Base-by-base conservation (phyloP, 2,113 vertebrate species). In the Aviceda subcristata region DNA sequence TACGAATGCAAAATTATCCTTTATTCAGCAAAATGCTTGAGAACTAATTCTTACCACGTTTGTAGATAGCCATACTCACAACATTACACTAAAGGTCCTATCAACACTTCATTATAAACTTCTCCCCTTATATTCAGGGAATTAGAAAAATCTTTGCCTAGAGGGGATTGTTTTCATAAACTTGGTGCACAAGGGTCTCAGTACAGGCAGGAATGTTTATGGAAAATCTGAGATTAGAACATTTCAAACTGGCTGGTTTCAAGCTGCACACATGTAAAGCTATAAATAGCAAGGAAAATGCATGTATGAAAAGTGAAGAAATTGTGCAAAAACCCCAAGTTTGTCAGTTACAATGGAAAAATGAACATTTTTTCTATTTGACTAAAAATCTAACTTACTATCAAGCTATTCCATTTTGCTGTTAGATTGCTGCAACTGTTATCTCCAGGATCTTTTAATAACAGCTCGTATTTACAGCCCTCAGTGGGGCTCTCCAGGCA, bases 211-310 rank as follows among this genome's bases (percentile, higher is more conserved):
- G 82, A 94, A 96, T 94, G 90, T 92, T 97, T 96, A 95, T 87
- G 96, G 94, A 96, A 97, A 96, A 96, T 82, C 60, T 86, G 94
- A 96, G 86, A 95, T 96, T 75, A 88, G 84, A 89, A 92, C 87
- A 86, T 86, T 90, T 92, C 75, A 50, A 88, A 95, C 68, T 13
- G 48, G 11, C 56, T 88, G 90, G 88, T 94, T 95, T 96, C 68
- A 34, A 87, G 92, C 86, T 90, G 92, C 94, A 87, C 62, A 75
- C 92, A 63, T 10, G 51, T 67, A 88, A 80, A 73, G 32, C 73
- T 88, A 93, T 91, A 95, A 97, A 95, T 41, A 97, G 83, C 23
- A 51, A 12, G 9, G 32, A 41, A 78, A 92, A 92, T 0, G n/a
- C 12, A 10, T 2, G 15, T 11, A 80, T 29, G 53, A 76, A 63